These are phyloP conservation scores for Lepetodrilus schrolli DNA, from an alignment of 2,888 invertebrate species.

Conservation along the genomic window DNA sequence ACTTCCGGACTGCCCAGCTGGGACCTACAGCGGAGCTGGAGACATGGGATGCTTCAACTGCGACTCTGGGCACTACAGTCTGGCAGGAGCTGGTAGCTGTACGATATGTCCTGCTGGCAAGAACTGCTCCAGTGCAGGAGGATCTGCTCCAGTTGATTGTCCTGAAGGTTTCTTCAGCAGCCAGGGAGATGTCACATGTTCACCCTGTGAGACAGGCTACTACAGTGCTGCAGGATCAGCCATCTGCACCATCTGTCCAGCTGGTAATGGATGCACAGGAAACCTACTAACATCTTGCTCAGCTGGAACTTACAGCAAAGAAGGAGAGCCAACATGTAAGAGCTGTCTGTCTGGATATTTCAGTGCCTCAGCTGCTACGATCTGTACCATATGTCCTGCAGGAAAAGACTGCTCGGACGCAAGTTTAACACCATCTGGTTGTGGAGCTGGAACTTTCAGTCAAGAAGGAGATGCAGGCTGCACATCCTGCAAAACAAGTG, in stretches of 20 bases:
- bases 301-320: conserved; percentile 51
- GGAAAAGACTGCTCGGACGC: conserved; percentile 45
- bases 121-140: conserved; percentile 46
- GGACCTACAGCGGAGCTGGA: conserved; percentile 59
- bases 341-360: conserved; percentile 51
- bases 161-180: conserved; percentile 48
- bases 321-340: conserved; percentile 45
- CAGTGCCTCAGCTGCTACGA: conserved; percentile 37
- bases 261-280: conserved; percentile 47
- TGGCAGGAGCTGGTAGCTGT: conserved; percentile 47
- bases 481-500: conserved; percentile 22
- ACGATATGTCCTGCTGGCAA: conserved; percentile 59
- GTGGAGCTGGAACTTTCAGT: conserved; percentile 44
- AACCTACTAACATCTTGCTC: not conserved
- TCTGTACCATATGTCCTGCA: conserved; percentile 39
- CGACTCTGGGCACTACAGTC: conserved; percentile 54
- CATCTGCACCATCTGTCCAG: conserved; percentile 48
- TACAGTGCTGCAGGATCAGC: conserved; percentile 45
- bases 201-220: conserved; percentile 42
- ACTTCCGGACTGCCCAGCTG: conserved; percentile 57
- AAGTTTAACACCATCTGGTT: conserved; percentile 17
- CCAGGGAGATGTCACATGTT: conserved; percentile 41
- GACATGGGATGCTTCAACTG: conserved; percentile 54
- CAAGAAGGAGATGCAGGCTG: conserved; percentile 30
- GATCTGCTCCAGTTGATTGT: conserved; percentile 40